Percentiles rank a stretch among this genome's conserved stretches.
phyloP scores from a whole-genome alignment of 1,140 invertebrate species.

The Caerostris extrusa region DNA sequence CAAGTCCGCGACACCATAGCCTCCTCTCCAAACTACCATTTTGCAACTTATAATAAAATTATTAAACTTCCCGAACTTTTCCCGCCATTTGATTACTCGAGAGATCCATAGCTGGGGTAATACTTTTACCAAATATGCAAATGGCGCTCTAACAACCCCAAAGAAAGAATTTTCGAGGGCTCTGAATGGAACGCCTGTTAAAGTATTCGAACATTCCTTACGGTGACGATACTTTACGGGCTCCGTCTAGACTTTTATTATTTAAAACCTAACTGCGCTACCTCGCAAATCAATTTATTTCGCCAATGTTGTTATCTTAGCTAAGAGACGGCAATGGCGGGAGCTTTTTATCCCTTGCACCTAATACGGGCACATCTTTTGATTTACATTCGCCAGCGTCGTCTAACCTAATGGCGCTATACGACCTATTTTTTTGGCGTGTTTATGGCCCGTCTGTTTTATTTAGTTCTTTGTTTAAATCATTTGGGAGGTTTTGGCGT shows the following conservation, averaged over 20 bases:
- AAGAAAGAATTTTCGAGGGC: background rate
- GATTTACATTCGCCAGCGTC: slow-evolving; percentile 44
- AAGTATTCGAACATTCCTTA: slow-evolving; percentile 56
- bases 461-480: slow-evolving; percentile 58
- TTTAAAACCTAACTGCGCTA: slow-evolving; percentile 64
- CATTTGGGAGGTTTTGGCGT: background rate
- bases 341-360: slow-evolving; percentile 28
- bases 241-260: slow-evolving; percentile 53
- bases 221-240: background rate
- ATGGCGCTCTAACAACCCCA: slow-evolving; percentile 18
- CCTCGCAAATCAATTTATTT: slow-evolving; percentile 73
- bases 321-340: background rate
- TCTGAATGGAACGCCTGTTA: background rate
- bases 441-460: slow-evolving; percentile 31
- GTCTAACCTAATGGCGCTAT: slow-evolving; percentile 30
- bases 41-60: slow-evolving; percentile 53
- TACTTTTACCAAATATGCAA: slow-evolving; percentile 47
- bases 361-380: slow-evolving; percentile 43
- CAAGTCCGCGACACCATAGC: background rate
- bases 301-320: slow-evolving; percentile 31
- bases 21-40: background rate
- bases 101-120: slow-evolving; percentile 17
- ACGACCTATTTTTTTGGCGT: slow-evolving; percentile 46
- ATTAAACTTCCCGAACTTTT: slow-evolving; percentile 26
- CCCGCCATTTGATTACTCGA: slow-evolving; percentile 15